These are phyloP conservation scores for Tor tambroides DNA, from an alignment of 2,113 vertebrate genomes.

Conservation along the genomic window DNA sequence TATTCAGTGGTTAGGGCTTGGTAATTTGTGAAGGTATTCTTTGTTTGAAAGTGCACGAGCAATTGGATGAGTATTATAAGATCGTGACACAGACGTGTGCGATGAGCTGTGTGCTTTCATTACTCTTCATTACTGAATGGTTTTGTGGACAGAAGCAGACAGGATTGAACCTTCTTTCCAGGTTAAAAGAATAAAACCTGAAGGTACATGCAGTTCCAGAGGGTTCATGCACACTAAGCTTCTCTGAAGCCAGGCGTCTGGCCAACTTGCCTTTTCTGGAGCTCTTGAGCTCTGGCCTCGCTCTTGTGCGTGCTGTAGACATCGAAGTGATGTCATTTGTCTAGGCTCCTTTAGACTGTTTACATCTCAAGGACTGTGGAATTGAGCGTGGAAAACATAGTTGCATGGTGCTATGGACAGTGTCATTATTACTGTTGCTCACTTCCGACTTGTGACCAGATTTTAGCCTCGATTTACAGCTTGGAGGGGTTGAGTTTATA, in stretches of 20 bases:
- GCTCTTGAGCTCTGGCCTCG: not conserved
- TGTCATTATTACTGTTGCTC: not conserved
- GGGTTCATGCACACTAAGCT: not conserved
- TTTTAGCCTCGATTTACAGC: not conserved
- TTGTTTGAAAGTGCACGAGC: conserved; percentile 41
- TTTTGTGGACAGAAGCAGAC: not conserved
- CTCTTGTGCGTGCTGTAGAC: not conserved
- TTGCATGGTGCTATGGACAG: not conserved
- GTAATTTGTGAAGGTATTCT: conserved; percentile 7
- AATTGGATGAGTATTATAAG: conserved; percentile 45
- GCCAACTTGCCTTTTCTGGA: conserved; percentile 9
- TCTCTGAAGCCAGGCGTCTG: not conserved
- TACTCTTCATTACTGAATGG: conserved; percentile 26
- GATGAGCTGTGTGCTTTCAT: conserved; percentile 58
- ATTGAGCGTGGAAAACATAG: not conserved
- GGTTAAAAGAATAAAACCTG: conserved; percentile 6
- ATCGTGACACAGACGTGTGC: conserved; percentile 59
- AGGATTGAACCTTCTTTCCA: not conserved
- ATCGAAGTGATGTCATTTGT: conserved; percentile 48
- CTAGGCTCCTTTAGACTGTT: conserved; percentile 36
- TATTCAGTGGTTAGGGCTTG: conserved; percentile 11
- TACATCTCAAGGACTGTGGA: conserved; percentile 43
- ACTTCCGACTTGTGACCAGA: not conserved
- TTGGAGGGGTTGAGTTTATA: too few species aligned
- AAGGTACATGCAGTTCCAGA: not conserved